Conservation (phyloP, 2,888 invertebrate genomes). For the Lymantria dispar region DNA sequence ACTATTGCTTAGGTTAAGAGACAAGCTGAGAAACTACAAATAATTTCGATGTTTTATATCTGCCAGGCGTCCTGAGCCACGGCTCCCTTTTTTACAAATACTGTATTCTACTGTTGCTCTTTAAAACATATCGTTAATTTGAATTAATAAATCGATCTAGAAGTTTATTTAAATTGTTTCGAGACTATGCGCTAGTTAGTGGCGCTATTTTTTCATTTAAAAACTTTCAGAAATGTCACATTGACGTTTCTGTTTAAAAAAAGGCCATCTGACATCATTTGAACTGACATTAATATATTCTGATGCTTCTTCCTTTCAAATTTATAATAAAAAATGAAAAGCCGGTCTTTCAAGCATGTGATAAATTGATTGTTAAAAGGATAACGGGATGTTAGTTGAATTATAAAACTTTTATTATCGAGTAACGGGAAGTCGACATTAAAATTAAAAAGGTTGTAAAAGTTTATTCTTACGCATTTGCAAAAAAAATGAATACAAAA, state of each 20-base stretch:
- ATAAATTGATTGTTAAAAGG: neutral
- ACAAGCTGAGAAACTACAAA: too few species aligned
- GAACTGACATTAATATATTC: neutral
- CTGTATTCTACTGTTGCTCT: too few species aligned
- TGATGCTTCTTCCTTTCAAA: neutral
- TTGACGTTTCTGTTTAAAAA: neutral
- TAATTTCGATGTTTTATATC: too few species aligned
- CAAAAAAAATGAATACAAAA: neutral
- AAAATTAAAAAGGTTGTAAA: neutral
- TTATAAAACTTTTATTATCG: conserved; percentile 2
- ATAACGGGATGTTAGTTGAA: conserved; percentile 1
- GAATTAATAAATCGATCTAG: too few species aligned
- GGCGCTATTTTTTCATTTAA: neutral
- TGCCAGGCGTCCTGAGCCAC: too few species aligned
- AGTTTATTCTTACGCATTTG: neutral
- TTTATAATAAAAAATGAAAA: neutral
- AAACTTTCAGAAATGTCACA: neutral
- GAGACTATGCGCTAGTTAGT: too few species aligned
- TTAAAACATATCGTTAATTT: too few species aligned
- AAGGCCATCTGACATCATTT: neutral
- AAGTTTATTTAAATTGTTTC: too few species aligned
- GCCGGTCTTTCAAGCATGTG: neutral
- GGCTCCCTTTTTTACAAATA: too few species aligned
- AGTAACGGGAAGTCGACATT: neutral
- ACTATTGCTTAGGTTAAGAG: too few species aligned